A percentile compares a stretch with the other conserved stretches of the same genome.
These are phyloP conservation scores for Phrynocephalus guinanensis DNA, from an alignment of 2,797 vertebrate species.

Conservation along the genomic window DNA sequence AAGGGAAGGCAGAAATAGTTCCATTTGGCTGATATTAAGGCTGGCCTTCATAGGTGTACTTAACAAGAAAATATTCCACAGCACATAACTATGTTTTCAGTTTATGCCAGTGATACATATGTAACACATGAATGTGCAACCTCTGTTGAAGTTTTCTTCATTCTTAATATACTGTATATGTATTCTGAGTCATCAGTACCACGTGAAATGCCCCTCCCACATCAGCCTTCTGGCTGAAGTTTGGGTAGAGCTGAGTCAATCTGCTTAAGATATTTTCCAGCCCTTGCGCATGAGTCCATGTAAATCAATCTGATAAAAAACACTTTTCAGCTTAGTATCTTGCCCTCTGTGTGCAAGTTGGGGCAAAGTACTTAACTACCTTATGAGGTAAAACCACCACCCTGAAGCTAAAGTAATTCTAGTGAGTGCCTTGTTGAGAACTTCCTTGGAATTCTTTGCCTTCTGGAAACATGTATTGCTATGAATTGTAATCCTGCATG, in stretches of 20 bases:
- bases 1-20: conserved; percentile 67
- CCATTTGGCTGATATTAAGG: conserved; percentile 58
- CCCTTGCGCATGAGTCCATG: too few relatives aligned
- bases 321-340: background rate
- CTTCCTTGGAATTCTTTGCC: too few relatives aligned
- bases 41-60: conserved; percentile 38
- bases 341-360: background rate
- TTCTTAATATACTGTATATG: conserved; percentile 4
- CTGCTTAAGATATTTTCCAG: conserved; percentile 5
- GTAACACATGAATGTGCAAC: background rate
- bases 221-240: background rate
- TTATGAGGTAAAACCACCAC: too few relatives aligned
- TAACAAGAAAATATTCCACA: conserved; percentile 4
- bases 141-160: background rate
- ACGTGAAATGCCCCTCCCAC: too few relatives aligned
- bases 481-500: too few relatives aligned
- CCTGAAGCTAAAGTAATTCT: too few relatives aligned
- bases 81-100: background rate
- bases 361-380: background rate
- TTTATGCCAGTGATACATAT: background rate
- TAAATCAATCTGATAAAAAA: background rate
- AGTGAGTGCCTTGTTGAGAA: too few relatives aligned
- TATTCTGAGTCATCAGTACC: conserved; percentile 5
- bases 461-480: too few relatives aligned
- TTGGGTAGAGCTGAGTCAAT: conserved; percentile 5